A percentile compares a stretch with the other conserved stretches of the same genome.
Conservation (phyloP, 2,113 vertebrate species). For the Montifringilla adamsi region DNA sequence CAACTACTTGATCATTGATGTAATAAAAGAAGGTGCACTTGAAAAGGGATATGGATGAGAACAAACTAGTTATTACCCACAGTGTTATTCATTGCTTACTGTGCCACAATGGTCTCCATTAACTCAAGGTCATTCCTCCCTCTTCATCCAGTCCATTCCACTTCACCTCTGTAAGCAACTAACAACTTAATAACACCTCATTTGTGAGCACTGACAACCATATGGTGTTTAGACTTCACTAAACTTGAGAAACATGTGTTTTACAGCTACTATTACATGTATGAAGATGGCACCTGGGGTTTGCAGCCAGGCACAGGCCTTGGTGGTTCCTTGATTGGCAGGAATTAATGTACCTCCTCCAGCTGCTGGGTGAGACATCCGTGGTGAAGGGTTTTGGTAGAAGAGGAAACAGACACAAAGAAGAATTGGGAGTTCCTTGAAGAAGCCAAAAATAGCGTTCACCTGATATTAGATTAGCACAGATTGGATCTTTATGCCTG, state of each 20-base stretch:
- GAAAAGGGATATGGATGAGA: neutral
- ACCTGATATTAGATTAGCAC: neutral
- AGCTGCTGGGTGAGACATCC: rapidly evolving
- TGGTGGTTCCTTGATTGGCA: rapidly evolving
- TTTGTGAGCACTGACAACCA: neutral
- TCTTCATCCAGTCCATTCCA: neutral
- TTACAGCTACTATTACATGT: neutral
- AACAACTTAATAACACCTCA: neutral
- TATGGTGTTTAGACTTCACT: neutral
- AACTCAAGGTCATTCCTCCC: slow-evolving; percentile 3
- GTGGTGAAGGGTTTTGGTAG: rapidly evolving
- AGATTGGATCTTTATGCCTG: neutral
- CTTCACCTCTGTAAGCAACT: neutral
- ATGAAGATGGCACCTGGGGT: neutral
- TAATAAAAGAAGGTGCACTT: neutral
- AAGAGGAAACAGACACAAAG: neutral
- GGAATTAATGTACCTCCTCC: neutral
- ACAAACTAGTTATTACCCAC: neutral
- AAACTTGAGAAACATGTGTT: neutral
- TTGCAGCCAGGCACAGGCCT: neutral
- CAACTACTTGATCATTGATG: neutral
- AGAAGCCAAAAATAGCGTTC: neutral
- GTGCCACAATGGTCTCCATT: neutral
- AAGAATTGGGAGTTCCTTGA: neutral
- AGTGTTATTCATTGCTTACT: neutral